Conservation (phyloP, 2,888 invertebrate genomes). For the Meteorus colon region DNA sequence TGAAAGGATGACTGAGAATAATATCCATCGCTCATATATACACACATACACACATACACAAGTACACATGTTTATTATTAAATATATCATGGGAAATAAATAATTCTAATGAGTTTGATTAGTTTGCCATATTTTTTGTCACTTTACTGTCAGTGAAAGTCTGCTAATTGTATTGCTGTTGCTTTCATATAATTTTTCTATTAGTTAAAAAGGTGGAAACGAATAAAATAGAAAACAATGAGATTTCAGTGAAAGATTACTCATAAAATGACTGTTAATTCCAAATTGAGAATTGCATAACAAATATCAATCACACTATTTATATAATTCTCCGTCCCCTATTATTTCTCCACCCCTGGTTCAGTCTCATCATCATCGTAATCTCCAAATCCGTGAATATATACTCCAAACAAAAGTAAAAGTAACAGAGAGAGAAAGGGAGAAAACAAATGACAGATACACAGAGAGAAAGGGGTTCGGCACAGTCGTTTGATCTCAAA, state of each 20-base stretch:
- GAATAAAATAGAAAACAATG: too few species aligned
- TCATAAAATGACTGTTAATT: too few species aligned
- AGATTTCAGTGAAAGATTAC: too few species aligned
- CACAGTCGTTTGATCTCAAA: constrained; percentile 50
- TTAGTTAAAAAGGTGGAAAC: too few species aligned
- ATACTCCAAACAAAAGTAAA: constrained; percentile 24
- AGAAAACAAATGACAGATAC: constrained; percentile 18
- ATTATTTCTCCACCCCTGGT: too few species aligned
- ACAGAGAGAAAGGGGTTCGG: constrained; percentile 39
- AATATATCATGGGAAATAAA: not conserved
- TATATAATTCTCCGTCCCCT: too few species aligned
- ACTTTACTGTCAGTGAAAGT: too few species aligned
- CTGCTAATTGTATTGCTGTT: too few species aligned
- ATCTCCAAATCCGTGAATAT: constrained; percentile 18
- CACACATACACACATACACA: constrained; percentile 29
- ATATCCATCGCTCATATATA: constrained; percentile 35
- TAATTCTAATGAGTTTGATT: not conserved
- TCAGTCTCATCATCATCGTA: not conserved
- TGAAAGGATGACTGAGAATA: constrained; percentile 62
- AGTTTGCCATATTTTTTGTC: too few species aligned
- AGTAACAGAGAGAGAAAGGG: constrained; percentile 20
- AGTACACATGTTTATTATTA: not conserved
- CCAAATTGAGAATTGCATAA: too few species aligned
- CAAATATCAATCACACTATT: too few species aligned
- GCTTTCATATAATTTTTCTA: too few species aligned